phyloP scores from a whole-genome alignment of 2,888 invertebrate genomes.

The Seira sanloemensis region DNA sequence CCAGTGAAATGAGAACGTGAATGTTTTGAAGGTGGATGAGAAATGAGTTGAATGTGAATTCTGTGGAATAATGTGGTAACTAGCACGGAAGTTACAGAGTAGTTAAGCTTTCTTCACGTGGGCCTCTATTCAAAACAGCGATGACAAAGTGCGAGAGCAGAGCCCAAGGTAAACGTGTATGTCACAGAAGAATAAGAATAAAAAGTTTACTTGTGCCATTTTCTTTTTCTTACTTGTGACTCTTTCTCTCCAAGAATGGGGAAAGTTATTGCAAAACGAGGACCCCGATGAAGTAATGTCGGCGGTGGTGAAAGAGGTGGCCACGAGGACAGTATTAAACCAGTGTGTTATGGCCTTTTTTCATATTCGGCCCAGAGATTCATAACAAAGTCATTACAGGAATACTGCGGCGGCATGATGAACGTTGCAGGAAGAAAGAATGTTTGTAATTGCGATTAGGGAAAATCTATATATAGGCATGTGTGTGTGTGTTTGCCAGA shows the following conservation, averaged over 20 bases:
- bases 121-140: constrained; percentile 7
- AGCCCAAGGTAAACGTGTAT: constrained; percentile 9
- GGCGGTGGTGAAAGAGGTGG: background rate
- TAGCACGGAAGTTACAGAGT: constrained; percentile 7
- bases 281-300: background rate
- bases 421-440: too few relatives aligned
- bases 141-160: constrained; percentile 27
- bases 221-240: constrained; percentile 20
- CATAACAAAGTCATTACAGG: constrained; percentile 57
- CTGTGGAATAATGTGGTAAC: background rate
- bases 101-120: background rate
- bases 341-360: constrained; percentile 59
- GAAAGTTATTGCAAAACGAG: constrained; percentile 19
- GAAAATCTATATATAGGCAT: too few relatives aligned
- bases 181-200: constrained; percentile 16
- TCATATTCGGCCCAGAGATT: constrained; percentile 56
- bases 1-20: background rate
- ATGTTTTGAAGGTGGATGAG: background rate
- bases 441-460: too few relatives aligned
- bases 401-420: constrained; percentile 33
- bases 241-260: constrained; percentile 17
- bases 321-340: constrained; percentile 48
- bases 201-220: constrained; percentile 31
- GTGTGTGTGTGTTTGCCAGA: too few relatives aligned
- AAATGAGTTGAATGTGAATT: background rate